Evolutionary conservation across 2,797 vertebrate genomes (phyloP), one percentile per base, ranked within the genome.

Genomic region (Manis crassicaudata): DNA sequence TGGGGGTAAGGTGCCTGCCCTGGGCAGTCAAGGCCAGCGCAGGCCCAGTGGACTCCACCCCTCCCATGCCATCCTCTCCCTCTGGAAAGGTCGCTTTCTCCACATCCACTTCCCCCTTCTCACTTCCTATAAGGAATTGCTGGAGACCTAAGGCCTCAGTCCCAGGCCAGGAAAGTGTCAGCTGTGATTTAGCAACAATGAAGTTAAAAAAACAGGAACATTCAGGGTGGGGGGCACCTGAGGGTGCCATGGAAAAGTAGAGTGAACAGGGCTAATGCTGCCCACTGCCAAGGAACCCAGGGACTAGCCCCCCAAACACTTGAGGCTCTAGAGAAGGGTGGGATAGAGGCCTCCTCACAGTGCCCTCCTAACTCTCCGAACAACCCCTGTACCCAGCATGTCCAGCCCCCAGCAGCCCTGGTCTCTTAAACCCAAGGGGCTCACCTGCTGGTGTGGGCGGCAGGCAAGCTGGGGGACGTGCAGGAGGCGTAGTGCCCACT

Each of bases 111-210:
- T 97, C 88, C 95, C 65, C 46, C 32, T 95, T 92, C 46, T 88
- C 83, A 92, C 94, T 98, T 98, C 96, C 96, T 97, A 88, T 96
- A 90, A 97, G 97, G 77, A 97, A 97, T 56, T 73, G 37, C 89
- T 88, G 37, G 94, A 93, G 96, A 89, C 73, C 27, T 3, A n/a
- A 84, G 90, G 83, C 68, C 93, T 94, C 77, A 84, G 80, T 21
- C 89, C 80, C 96, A 96, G 90, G 94, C 91, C 94, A 96, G 93
- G 96, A 90, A 93, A 97, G 50, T 97, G 97, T 98, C 97, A 97
- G 76, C 91, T 83, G 77, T 97, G 97, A 97, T 98, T 97, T 97
- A 96, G 84, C 92, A 97, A 97, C 91, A 96, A 93, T 85, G 80
- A 94, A 97, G 77, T 92, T 5, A 95, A 88, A 92, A 97, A 96